Conservation (phyloP, 2,797 vertebrate species). For the Alcedo quadribrachys region DNA sequence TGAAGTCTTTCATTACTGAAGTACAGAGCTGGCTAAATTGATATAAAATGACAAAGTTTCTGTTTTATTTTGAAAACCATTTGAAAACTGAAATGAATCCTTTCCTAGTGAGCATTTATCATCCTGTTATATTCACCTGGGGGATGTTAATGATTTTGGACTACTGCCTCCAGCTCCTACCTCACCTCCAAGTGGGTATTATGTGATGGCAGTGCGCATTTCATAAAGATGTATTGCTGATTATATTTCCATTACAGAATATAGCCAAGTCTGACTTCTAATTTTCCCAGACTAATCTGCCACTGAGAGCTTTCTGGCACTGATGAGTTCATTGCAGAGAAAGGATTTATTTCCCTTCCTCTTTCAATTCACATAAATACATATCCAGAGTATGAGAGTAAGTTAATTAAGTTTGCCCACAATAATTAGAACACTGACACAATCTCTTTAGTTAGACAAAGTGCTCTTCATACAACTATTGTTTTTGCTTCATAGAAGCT, state of each 20-base stretch:
- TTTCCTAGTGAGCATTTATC: conserved; percentile 68
- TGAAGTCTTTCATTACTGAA: conserved; percentile 55
- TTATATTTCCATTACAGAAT: conserved; percentile 79
- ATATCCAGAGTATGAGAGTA: background rate
- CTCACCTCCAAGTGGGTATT: conserved; percentile 68
- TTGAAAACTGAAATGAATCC: conserved; percentile 71
- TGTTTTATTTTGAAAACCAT: conserved; percentile 75
- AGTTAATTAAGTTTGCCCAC: conserved; percentile 20
- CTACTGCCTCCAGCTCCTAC: conserved; percentile 66
- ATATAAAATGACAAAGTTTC: conserved; percentile 70
- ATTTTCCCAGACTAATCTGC: conserved; percentile 66
- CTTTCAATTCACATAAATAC: background rate
- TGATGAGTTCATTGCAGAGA: conserved; percentile 43
- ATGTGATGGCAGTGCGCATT: conserved; percentile 54
- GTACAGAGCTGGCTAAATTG: conserved; percentile 59
- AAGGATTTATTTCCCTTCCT: conserved; percentile 25
- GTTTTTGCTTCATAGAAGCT: background rate
- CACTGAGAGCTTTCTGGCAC: conserved; percentile 28
- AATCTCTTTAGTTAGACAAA: background rate
- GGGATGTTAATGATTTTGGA: conserved; percentile 75
- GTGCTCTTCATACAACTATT: background rate
- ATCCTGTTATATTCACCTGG: conserved; percentile 69
- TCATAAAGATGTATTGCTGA: conserved; percentile 75
- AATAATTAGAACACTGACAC: conserved; percentile 11
- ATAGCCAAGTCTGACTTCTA: conserved; percentile 69